Evolutionary conservation across 2,888 invertebrate genomes (phyloP), one percentile per base, ranked within the genome.

Genomic region (Isoperla grammatica): DNA sequence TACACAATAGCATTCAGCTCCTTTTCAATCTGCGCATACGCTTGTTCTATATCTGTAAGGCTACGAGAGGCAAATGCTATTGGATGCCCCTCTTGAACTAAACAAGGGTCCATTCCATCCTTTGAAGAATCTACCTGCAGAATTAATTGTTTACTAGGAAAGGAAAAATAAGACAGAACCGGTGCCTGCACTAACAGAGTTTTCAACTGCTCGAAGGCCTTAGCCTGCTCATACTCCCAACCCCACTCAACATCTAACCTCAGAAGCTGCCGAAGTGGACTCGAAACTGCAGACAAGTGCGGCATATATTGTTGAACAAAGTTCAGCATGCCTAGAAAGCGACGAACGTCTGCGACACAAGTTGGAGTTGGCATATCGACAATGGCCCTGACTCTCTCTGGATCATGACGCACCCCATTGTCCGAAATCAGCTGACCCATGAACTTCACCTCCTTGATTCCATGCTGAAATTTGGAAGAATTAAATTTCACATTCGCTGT

Each of bases 361-460:
- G 29, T 29, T 8, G 29, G 29, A 29, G 8, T 8, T 8, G 29
- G 29, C 29, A 29, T 29, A 29, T 29, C 29, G 4, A 29, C 29
- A 29, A 29, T 29, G 29, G 29, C 29, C 8, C 29, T 29, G 4
- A 29, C 8, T 29, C 29, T 29, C 29, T 29, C 29, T n/a, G 8
- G 29, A 29, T 29, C 29, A n/a, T n/a, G n/a, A n/a, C n/a, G n/a
- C n/a, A n/a, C n/a, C n/a, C n/a, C n/a, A n/a, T n/a, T n/a, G n/a
- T n/a, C n/a, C n/a, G 61, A 37, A 72, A 64, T 8, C 75, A 45
- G 15, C 66, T 66, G 61, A 65, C 53, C 12, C 57, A 57, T 46
- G 65, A 59, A 45, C 65, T 63, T 61, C 63, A 68, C 22, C 67
- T 65, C 57, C 67, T 60, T 57, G 69, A 69, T 12, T 66, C 61